Percentiles rank a stretch among this genome's conserved stretches.
phyloP scores from a whole-genome alignment of 2,113 vertebrate genomes.

The Megaceryle maxima region DNA sequence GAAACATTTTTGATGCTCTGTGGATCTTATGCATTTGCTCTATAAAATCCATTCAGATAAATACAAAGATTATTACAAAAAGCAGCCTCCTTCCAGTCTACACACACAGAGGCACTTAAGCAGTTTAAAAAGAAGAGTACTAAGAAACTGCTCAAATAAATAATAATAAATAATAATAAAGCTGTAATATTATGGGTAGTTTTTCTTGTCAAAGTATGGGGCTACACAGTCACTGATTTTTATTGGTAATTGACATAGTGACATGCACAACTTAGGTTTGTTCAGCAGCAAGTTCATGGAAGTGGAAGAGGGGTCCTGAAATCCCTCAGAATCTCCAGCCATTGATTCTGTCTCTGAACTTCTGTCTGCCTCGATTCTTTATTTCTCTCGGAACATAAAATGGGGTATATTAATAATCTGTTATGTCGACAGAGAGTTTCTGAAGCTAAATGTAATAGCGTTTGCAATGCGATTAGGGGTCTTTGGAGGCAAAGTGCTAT shows the following conservation, averaged over 20 bases:
- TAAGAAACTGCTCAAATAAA: not conserved
- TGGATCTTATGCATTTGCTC: not conserved
- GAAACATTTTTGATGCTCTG: constrained; percentile 24
- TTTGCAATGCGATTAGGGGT: not conserved
- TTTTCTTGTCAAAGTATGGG: not conserved
- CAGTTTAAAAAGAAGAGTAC: not conserved
- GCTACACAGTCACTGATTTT: constrained; percentile 32
- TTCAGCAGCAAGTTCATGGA: not conserved
- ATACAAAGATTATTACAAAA: not conserved
- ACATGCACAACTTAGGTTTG: not conserved
- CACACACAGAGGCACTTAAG: not conserved
- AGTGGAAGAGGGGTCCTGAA: constrained; percentile 24
- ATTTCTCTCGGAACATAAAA: not conserved
- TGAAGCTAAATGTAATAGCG: not conserved
- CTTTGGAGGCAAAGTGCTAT: not conserved
- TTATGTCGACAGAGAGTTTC: not conserved
- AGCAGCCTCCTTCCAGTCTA: not conserved
- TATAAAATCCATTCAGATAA: not conserved
- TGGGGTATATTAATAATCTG: not conserved
- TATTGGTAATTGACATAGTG: not conserved
- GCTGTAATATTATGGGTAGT: not conserved
- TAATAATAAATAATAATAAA: constrained; percentile 22
- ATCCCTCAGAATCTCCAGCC: not conserved
- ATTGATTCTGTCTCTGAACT: not conserved
- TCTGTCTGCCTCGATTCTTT: not conserved